These are phyloP conservation scores for Drosophila acutilabella DNA, from an alignment of 2,888 invertebrate species.

Conservation along the genomic window DNA sequence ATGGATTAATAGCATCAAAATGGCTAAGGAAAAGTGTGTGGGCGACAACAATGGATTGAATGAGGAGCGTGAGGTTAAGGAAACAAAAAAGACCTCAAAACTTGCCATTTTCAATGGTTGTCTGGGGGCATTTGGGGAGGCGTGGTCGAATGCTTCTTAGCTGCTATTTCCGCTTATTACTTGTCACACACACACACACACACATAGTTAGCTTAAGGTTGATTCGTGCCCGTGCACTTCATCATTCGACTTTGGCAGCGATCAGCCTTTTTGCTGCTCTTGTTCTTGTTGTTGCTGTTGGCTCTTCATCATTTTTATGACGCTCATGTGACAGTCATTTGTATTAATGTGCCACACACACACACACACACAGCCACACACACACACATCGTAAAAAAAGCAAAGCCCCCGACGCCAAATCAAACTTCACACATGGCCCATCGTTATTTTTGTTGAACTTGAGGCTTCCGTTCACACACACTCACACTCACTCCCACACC, in stretches of 20 bases:
- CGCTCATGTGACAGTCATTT: conserved; percentile 79
- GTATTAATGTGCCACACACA: conserved; percentile 70
- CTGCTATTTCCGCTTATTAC: conserved; percentile 64
- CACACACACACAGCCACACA: conserved; percentile 29
- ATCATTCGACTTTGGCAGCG: conserved; percentile 53
- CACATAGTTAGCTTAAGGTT: conserved; percentile 14
- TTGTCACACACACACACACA: conserved; percentile 36
- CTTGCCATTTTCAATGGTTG: conserved; percentile 15
- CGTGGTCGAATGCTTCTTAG: conserved; percentile 38
- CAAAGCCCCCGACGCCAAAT: conserved; percentile 50
- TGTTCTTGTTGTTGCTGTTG: conserved; percentile 31
- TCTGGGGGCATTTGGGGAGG: conserved; percentile 10
- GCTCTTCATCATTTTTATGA: conserved; percentile 77
- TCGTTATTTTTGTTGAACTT: conserved; percentile 56
- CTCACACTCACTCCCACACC: background rate
- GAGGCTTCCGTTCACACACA: conserved; percentile 37
- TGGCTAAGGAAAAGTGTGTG: conserved; percentile 56
- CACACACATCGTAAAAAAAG: conserved; percentile 42
- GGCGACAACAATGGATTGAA: conserved; percentile 45
- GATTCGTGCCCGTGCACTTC: conserved; percentile 52
- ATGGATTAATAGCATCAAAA: conserved; percentile 59
- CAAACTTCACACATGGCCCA: conserved; percentile 57
- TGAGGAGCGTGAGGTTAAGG: no score
- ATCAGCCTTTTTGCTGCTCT: conserved; percentile 56
- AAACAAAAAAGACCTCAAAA: conserved; percentile 8